Evolutionary conservation across 1,140 invertebrate species (phyloP).

Genomic region (Danaus plexippus): DNA sequence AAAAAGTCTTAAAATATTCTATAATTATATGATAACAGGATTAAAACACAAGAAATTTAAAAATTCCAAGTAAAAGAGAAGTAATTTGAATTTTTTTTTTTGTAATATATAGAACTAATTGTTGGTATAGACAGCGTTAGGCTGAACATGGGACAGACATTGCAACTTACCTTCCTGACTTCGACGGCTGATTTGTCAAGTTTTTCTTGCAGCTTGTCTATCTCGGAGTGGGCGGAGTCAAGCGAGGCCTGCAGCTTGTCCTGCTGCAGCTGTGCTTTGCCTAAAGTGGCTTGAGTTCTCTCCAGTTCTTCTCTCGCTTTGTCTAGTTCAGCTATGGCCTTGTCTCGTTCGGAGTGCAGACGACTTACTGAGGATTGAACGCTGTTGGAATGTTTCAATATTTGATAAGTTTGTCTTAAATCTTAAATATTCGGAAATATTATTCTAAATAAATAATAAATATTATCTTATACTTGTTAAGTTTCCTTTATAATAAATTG

Average conservation of each 20-base stretch:
- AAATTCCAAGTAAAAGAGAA: not conserved
- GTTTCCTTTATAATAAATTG: no score
- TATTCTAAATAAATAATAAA: no score
- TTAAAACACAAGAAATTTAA: conserved; percentile 1
- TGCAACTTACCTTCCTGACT: conserved; percentile 78
- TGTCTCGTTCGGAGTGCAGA: conserved; percentile 89
- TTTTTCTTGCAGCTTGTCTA: conserved; percentile 91
- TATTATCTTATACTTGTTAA: no score
- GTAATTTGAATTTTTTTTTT: no score
- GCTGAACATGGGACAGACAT: not conserved
- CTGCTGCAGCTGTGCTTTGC: conserved; percentile 90
- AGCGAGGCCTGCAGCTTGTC: conserved; percentile 90
- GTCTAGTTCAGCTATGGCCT: conserved; percentile 86
- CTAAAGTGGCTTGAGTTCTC: conserved; percentile 87
- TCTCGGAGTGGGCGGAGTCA: conserved; percentile 91
- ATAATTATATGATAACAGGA: no score
- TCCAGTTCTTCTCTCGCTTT: conserved; percentile 93
- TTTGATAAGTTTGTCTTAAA: no score
- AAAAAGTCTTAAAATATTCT: no score
- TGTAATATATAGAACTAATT: not conserved
- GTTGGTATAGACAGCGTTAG: not conserved
- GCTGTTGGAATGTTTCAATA: conserved; percentile 22
- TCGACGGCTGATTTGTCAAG: conserved; percentile 86
- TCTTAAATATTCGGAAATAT: no score
- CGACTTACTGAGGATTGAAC: conserved; percentile 82